phyloP scores from a whole-genome alignment of 2,888 invertebrate genomes.

The Trichopoda pennipes region DNA sequence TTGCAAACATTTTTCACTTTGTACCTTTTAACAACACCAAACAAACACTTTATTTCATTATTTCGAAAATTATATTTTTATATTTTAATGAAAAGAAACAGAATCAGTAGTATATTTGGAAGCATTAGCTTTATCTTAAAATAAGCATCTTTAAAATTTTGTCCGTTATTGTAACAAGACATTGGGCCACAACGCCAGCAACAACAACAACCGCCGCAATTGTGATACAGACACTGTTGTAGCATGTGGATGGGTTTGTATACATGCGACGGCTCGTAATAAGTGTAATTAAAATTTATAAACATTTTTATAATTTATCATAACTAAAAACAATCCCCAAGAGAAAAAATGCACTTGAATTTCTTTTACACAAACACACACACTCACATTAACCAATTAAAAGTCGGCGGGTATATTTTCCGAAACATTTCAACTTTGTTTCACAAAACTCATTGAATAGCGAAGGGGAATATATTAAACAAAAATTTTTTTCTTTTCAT shows the following conservation, averaged over 20 bases:
- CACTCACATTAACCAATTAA: background rate
- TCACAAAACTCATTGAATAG: constrained; percentile 25
- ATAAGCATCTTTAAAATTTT: constrained; percentile 18
- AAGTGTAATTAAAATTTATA: constrained; percentile 63
- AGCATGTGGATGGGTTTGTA: constrained; percentile 23
- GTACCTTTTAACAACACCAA: constrained; percentile 1
- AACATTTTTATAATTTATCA: constrained; percentile 54
- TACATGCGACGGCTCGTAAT: constrained; percentile 36
- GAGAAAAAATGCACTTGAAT: constrained; percentile 38
- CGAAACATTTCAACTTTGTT: constrained; percentile 51
- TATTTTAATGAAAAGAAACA: constrained; percentile 33
- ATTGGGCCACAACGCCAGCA: constrained; percentile 49
- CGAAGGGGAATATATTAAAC: background rate
- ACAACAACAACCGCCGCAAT: constrained; percentile 57
- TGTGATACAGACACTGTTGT: constrained; percentile 54
- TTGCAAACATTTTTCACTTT: constrained; percentile 28
- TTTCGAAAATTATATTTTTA: background rate
- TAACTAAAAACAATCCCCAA: constrained; percentile 23
- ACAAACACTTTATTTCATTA: constrained; percentile 8
- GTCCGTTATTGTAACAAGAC: constrained; percentile 33
- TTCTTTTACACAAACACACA: constrained; percentile 12
- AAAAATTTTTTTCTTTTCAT: constrained; percentile 18
- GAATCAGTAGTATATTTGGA: constrained; percentile 14
- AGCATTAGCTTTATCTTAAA: constrained; percentile 13
- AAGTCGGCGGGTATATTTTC: constrained; percentile 24